Evolutionary conservation across 2,797 vertebrate species (phyloP).

Genomic region (Somateria mollissima): DNA sequence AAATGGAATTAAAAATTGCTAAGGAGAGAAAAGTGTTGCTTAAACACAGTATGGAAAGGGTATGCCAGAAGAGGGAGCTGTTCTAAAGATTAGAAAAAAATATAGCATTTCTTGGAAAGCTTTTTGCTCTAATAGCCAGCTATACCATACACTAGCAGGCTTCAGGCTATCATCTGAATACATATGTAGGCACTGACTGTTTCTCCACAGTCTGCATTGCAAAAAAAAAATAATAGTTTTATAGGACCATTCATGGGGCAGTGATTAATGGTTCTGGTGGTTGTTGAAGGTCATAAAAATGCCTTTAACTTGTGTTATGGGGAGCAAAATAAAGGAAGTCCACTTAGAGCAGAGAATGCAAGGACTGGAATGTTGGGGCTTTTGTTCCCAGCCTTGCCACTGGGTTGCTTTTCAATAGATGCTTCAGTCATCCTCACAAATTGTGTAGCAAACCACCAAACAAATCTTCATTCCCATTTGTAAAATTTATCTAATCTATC

Average conservation of each 20-base stretch:
- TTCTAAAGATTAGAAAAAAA: constrained; percentile 63
- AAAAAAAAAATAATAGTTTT: not conserved
- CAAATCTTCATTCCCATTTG: not conserved
- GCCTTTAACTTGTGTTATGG: not conserved
- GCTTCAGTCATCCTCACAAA: not conserved
- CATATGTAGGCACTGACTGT: not conserved
- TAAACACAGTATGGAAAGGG: not conserved
- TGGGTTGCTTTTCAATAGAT: not conserved
- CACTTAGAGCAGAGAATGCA: not conserved
- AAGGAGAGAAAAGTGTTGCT: not conserved
- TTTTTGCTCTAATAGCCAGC: not conserved
- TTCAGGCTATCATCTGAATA: not conserved
- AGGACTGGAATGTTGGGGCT: not conserved
- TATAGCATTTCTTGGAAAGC: not conserved
- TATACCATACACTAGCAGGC: not conserved
- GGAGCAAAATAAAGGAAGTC: not conserved
- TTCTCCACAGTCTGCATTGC: not conserved
- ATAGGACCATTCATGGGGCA: not conserved
- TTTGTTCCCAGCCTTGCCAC: not conserved
- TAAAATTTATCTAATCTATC: not conserved
- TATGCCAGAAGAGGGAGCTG: constrained; percentile 73
- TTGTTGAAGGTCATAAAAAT: not conserved
- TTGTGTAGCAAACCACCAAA: not conserved
- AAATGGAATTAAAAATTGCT: not conserved
- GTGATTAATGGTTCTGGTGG: not conserved